Percentiles rank a stretch among this genome's conserved stretches.
These are phyloP conservation scores for Drosophila setifemur DNA, from an alignment of 1,140 invertebrate genomes.

Conservation along the genomic window DNA sequence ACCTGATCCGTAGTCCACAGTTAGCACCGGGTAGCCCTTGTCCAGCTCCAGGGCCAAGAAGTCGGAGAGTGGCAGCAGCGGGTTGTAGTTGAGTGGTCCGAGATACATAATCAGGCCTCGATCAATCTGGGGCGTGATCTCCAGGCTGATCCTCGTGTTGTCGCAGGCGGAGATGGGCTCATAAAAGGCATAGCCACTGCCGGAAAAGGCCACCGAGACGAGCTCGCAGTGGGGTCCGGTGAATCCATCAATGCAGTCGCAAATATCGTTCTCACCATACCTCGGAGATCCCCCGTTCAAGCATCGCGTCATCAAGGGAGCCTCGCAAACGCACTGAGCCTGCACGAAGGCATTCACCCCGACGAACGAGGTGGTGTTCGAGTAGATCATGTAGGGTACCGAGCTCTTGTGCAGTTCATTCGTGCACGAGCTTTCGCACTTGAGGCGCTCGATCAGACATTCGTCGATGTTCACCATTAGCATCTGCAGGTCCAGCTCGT, in stretches of 20 bases:
- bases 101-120: slow-evolving; percentile 95
- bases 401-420: slow-evolving; percentile 88
- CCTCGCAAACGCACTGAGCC: slow-evolving; percentile 88
- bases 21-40: slow-evolving; percentile 92
- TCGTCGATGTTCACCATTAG: slow-evolving; percentile 94
- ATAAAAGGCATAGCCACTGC: slow-evolving; percentile 95
- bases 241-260: slow-evolving; percentile 88
- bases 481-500: slow-evolving; percentile 88
- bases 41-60: slow-evolving; percentile 95
- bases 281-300: slow-evolving; percentile 88
- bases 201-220: slow-evolving; percentile 92
- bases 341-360: slow-evolving; percentile 92
- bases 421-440: slow-evolving; percentile 88
- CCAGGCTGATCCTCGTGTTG: slow-evolving; percentile 90
- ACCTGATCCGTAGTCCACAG: slow-evolving; percentile 95
- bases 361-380: slow-evolving; percentile 94
- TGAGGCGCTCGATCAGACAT: slow-evolving; percentile 89
- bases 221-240: slow-evolving; percentile 95
- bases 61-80: slow-evolving; percentile 87
- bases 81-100: slow-evolving; percentile 89
- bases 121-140: slow-evolving; percentile 88
- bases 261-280: slow-evolving; percentile 84
- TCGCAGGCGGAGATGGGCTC: slow-evolving; percentile 90
- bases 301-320: slow-evolving; percentile 84
- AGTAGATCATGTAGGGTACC: slow-evolving; percentile 91